Evolutionary conservation across 2,888 invertebrate genomes (phyloP), one percentile per base, ranked within the genome.

Genomic region (Hirtodrosophila duncani): DNA sequence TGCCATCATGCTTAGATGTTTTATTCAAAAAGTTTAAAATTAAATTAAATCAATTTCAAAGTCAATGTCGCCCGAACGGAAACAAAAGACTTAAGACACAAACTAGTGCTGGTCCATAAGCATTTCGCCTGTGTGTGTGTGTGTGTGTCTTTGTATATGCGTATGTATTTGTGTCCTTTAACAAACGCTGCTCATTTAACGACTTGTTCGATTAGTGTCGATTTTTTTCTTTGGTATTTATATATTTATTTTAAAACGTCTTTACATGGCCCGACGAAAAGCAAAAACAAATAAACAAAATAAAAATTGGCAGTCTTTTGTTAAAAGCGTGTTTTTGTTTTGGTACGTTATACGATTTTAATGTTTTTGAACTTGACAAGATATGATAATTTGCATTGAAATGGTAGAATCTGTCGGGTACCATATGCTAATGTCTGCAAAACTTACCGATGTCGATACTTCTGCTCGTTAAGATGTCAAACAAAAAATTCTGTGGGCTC

Each of bases 291-390:
- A 27, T n/a, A 41, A 44, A 24, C 31, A 31, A 36, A 50, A 18
- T 37, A 43, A 39, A 59, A 58, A 48, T 53, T n/a, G 49, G 9
- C 51, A 45, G 43, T 21, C 26, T 27, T 10, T 9, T 41, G 30
- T 57, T 16, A 18, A 43, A 27, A 38, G 55, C 37, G 31, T 57
- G 41, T 64, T 49, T 42, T 42, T 56, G 39, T 37, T 36, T 58
- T 46, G 31, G 51, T 53, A 30, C 52, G 58, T 70, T 70, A 71
- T 75, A 59, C 58, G 58, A 42, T 48, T 63, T 65, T 75, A 75
- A 79, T 79, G 77, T 63, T 65, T 80, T 68, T 57, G 68, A 72
- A 66, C 70, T 72, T 74, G 80, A 72, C 69, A 62, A 74, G 55
- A 56, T 62, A 49, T 33, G 51, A 61, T 53, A 56, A 72, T 80